Percentiles rank a stretch among this genome's conserved stretches.
Conservation (phyloP, 1,140 invertebrate species). For the Cydia strobilella region DNA sequence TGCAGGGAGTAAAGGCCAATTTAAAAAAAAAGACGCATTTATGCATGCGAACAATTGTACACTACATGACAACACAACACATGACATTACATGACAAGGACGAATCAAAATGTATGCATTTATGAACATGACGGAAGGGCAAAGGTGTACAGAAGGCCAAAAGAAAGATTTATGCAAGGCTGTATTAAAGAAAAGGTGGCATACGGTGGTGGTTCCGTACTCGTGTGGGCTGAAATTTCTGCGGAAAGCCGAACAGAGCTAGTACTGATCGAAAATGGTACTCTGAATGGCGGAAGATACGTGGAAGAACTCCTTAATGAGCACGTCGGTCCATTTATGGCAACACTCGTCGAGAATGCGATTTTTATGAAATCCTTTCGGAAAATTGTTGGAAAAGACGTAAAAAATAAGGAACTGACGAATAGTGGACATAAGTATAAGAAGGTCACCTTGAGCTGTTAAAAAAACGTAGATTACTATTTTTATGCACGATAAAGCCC, state of each 20-base stretch:
- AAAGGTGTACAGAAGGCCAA: background rate
- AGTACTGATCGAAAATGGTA: constrained; percentile 2
- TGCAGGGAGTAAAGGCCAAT: too few relatives aligned
- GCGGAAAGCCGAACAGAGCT: background rate
- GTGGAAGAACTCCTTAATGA: background rate
- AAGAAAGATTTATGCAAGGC: background rate
- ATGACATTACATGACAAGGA: background rate
- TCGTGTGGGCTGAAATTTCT: background rate
- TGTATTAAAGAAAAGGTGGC: background rate
- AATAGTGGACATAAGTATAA: too few relatives aligned
- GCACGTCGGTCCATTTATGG: too few relatives aligned
- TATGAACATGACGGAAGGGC: background rate
- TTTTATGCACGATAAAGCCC: background rate
- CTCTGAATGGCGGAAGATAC: background rate
- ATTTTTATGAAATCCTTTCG: too few relatives aligned
- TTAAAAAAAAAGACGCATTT: too few relatives aligned
- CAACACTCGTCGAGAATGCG: background rate
- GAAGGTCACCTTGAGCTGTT: too few relatives aligned
- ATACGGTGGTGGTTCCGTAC: background rate
- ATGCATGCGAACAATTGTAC: too few relatives aligned
- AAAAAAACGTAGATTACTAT: background rate
- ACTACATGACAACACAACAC: too few relatives aligned
- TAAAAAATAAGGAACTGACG: too few relatives aligned
- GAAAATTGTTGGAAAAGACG: too few relatives aligned
- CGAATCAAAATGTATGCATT: background rate